Base-by-base conservation (phyloP, 2,797 vertebrate genomes). In the Ceyx erithaca region DNA sequence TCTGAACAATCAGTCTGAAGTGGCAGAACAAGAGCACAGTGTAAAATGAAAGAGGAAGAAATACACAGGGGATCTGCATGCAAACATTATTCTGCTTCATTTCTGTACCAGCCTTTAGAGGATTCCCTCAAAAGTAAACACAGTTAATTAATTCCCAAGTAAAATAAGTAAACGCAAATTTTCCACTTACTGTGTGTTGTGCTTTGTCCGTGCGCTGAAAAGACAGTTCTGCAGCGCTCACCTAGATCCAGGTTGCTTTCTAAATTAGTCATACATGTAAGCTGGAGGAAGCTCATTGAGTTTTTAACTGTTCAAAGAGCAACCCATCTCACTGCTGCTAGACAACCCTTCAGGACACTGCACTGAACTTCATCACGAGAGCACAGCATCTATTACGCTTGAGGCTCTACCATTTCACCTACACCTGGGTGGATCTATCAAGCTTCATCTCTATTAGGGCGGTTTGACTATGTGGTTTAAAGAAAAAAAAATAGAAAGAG, bases 371-470 rank as follows among this genome's bases (percentile, higher is more conserved):
- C 97, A 97, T 97, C 96, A 9, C 35, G 54, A 94, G 96, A 96
- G 93, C 92, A 85, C 84, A 15, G 92, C 93, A 93, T 96, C 96
- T 93, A 93, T 97, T 96, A 95, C 30, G 90, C 96, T 94, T 3
- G 94, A 96, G 97, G 92, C 96, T 95, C 95, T 97, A 94, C 92
- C 93, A 95, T 97, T 97, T 97, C 97, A 98, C 96, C 97, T 98
- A 96, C 97, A 98, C 97, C 98, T 96, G 97, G 95, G 97, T 96
- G 94, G 97, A 98, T 98, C 97, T 97, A 97, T 97, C 94, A 98
- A 96, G 97, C 97, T 93, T 96, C 97, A 95, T 97, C 97, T 97
- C 97, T 97, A 96, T 97, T 97, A 97, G 93, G 94, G 95, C 25
- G 4, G 94, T 94, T 96, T 96, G 95, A 94, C 93, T 98, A 92